phyloP scores from a whole-genome alignment of 2,888 invertebrate genomes.

The Plebejus melissa region DNA sequence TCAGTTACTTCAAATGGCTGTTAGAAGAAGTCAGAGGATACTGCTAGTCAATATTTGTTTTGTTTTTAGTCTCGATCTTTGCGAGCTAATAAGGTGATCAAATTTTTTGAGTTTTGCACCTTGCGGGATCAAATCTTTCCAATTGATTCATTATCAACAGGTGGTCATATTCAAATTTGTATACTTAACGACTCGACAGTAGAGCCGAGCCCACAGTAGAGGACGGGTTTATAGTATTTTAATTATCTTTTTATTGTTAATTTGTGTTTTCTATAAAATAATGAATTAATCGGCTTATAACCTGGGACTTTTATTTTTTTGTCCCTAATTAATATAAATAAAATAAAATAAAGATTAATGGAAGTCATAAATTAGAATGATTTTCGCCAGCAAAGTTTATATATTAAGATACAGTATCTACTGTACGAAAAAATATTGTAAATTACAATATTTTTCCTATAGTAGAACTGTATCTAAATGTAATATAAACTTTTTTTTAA shows the following conservation, averaged over 20 bases:
- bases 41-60: conserved; percentile 64
- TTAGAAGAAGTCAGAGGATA: conserved; percentile 49
- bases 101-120: conserved; percentile 63
- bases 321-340: background rate
- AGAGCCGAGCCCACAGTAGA: background rate
- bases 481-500: too few species aligned
- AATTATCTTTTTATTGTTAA: background rate
- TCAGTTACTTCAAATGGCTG: background rate
- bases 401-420: too few species aligned
- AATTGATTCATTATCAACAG: conserved; percentile 59
- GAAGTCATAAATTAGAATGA: background rate
- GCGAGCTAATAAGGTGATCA: conserved; percentile 62
- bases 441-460: too few species aligned
- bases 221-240: background rate
- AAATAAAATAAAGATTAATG: background rate
- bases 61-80: conserved; percentile 59
- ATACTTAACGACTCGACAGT: conserved; percentile 19
- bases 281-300: background rate
- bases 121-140: conserved; percentile 63
- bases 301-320: background rate
- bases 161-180: conserved; percentile 42
- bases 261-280: background rate
- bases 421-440: background rate
- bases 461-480: too few species aligned
- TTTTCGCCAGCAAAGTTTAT: too few species aligned